Evolutionary conservation across 2,888 invertebrate genomes (phyloP), one percentile per base, ranked within the genome.

Genomic region (Toxonevra muliebris): DNA sequence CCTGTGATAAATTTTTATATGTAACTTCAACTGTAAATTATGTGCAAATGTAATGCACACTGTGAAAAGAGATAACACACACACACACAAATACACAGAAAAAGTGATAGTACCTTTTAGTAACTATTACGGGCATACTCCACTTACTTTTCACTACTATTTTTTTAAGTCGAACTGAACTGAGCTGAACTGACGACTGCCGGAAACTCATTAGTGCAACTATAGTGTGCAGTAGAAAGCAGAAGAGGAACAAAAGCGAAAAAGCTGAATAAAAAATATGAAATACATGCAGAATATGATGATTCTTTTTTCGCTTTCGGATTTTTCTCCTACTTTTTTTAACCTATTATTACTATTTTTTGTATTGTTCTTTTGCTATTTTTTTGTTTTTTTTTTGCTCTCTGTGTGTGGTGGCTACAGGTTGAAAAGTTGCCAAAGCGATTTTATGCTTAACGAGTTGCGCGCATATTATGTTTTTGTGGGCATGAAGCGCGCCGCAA

Each of bases 201-300:
- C 68, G 68, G 68, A 68, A 68, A 65, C 68, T 68, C 68, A 68
- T 68, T 68, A 68, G 68, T 61, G 68, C 63, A 48, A 48, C 63
- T 52, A 48, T 50, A n/a, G 58, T 8, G n/a, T 20, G 17, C 13
- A 40, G 41, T 17, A n/a, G 41, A 40, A 53, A 41, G 17, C 13
- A 13, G n/a, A 17, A 9, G 15, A 3, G n/a, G 9, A 13, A 42
- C 13, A 15, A 20, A 59, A 62, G 42, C 52, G 55, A 55, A 7
- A 48, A 43, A 45, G 48, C 48, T 40, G 55, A 48, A 30, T 30
- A 30, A 30, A 30, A 30, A 30, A 30, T 30, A 30, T 30, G 7
- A 30, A 30, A 30, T 30, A 30, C 30, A 30, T 41, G 45, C 57
- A 43, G 48, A 48, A 50, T 50, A 58, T 65, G 58, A 58, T 50